Evolutionary conservation across 2,113 vertebrate genomes (phyloP).

Genomic region (Neopipo cinnamomea): DNA sequence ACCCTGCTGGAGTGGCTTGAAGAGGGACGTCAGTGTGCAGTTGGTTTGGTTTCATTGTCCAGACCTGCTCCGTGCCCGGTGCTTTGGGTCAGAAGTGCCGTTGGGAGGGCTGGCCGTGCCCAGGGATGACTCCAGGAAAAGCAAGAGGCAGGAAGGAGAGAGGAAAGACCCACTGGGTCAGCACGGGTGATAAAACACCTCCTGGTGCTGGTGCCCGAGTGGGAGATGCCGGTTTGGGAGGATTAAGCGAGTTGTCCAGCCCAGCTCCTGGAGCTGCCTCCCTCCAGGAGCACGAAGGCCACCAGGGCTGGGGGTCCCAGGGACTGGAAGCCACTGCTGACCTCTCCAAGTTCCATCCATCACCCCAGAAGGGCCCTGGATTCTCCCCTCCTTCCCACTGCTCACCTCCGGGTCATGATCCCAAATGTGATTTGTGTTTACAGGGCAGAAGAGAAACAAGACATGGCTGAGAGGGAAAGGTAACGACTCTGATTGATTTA

Average conservation of each 20-base stretch:
- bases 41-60: background rate
- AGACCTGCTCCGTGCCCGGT: background rate
- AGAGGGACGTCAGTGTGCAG: background rate
- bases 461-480: conserved; percentile 50
- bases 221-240: background rate
- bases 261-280: background rate
- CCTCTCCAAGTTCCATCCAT: background rate
- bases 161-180: background rate
- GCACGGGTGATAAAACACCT: background rate
- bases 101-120: background rate
- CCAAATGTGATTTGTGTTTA: background rate
- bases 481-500: background rate
- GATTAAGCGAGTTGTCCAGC: background rate
- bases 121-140: background rate
- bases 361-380: background rate
- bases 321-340: background rate
- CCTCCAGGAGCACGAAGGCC: background rate
- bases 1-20: background rate
- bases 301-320: background rate
- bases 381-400: too few species aligned
- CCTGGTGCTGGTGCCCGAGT: background rate
- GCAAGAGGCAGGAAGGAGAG: background rate
- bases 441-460: conserved; percentile 72
- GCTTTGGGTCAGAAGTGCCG: background rate
- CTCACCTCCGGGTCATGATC: rapidly evolving